These are phyloP conservation scores for Hirundichthys speculiger DNA, from an alignment of 2,113 vertebrate species.

Conservation along the genomic window DNA sequence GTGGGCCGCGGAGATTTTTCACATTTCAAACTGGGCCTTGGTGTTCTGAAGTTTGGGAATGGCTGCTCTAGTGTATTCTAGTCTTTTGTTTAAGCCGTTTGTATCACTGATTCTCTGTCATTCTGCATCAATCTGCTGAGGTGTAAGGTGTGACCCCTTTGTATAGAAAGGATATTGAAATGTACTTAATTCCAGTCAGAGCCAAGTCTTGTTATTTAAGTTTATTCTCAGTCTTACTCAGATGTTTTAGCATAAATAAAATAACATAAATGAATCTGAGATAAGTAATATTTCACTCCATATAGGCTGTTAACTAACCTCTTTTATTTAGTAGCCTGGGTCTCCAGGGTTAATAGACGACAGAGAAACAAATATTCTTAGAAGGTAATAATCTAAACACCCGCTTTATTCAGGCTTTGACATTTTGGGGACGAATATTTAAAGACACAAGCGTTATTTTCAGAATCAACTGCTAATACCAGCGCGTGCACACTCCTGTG, in stretches of 20 bases:
- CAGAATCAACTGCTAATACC: constrained; percentile 55
- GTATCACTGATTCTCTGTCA: no score
- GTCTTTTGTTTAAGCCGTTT: no score
- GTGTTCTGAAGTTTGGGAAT: no score
- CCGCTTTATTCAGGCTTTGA: constrained; percentile 52
- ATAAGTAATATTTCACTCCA: background rate
- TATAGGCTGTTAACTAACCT: constrained; percentile 4
- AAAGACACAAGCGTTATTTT: constrained; percentile 57
- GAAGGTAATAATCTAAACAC: constrained; percentile 63
- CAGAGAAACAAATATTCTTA: constrained; percentile 57
- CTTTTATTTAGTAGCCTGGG: constrained; percentile 11
- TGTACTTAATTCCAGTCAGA: no score
- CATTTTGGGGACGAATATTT: constrained; percentile 61
- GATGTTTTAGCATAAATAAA: background rate
- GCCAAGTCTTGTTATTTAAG: no score
- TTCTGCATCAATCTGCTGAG: no score
- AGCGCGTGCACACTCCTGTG: background rate
- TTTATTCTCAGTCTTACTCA: no score
- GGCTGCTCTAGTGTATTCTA: no score
- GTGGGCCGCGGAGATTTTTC: no score
- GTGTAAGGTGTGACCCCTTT: no score
- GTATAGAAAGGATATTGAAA: no score
- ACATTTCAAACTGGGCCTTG: no score
- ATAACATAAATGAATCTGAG: background rate
- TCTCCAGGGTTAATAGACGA: constrained; percentile 43